Evolutionary conservation across 2,797 vertebrate species (phyloP), one percentile per base, ranked within the genome.

Genomic region (Amblyraja radiata): DNA sequence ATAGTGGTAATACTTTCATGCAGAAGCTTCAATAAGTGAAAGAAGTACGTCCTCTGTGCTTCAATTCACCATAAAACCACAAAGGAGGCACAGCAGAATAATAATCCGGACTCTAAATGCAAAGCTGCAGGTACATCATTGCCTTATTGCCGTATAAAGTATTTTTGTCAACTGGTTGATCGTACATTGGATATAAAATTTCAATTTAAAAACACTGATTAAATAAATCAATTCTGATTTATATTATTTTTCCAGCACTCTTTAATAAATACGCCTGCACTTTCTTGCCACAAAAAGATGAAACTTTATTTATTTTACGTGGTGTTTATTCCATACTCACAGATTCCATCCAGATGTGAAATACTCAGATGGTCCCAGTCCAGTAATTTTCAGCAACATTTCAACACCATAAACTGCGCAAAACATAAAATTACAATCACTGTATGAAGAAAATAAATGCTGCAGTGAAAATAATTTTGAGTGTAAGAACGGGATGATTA

Each of bases 301-400:
- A 65, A 14, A 63, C n/a, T 14, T 63, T 61, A 63, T 86, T 63
- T n/a, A n/a, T 65, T 86, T 61, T 86, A 78, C 7, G n/a, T 80
- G 61, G n/a, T n/a, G 58, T 28, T 91, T 74, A n/a, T 54, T 65
- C 71, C 81, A 93, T 94, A 98, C 98, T 97, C 94, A 99, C 99
- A 99, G 96, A 95, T 99, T 99, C 99, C 99, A 99, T 6, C 98
- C 98, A 0, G 98, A 99, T 94, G 98, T 98, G 96, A 99, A 97
- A 95, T 99, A 99, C 93, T 98, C 97, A 54, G 98, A 86, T 0
- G 98, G 99, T 23, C 98, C 99, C 95, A 99, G 95, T 92, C 98
- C 98, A 0, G 97, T 97, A 90, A 98, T 96, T 96, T 99, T 99
- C 95, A 99, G 94, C 93, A 99, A 96, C 93, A 99, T 97, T 95